phyloP scores from a whole-genome alignment of 2,113 vertebrate species.

The Alexandromys fortis region DNA sequence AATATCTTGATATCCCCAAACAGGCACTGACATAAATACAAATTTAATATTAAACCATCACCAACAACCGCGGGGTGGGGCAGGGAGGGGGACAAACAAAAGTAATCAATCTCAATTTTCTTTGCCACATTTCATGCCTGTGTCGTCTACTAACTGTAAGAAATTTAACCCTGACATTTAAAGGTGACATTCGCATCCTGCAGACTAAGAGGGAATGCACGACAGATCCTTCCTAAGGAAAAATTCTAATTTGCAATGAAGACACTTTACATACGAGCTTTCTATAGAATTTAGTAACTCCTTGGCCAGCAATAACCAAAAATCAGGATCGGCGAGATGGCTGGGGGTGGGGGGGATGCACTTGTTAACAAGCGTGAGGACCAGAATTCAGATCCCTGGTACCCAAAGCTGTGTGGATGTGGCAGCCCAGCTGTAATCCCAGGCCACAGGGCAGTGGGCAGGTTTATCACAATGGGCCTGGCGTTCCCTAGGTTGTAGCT shows the following conservation, averaged over 20 bases:
- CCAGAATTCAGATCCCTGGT: background rate
- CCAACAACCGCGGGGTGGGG: background rate
- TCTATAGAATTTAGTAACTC: background rate
- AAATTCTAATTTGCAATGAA: background rate
- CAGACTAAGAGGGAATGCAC: background rate
- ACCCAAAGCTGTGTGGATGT: background rate
- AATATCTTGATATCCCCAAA: background rate
- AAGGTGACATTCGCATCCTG: background rate
- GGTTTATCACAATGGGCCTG: background rate
- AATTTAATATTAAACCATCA: background rate
- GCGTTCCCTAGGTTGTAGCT: rapidly evolving
- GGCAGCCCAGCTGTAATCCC: too few relatives aligned
- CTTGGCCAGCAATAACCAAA: background rate
- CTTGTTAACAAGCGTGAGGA: background rate
- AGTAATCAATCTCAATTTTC: background rate
- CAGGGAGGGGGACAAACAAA: background rate
- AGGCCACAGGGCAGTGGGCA: rapidly evolving
- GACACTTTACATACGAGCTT: background rate
- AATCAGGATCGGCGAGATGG: background rate
- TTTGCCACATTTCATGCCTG: background rate
- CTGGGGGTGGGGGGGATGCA: background rate
- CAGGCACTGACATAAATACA: background rate
- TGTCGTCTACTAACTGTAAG: background rate
- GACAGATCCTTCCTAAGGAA: background rate
- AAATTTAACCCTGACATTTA: constrained; percentile 25